Percentiles rank a stretch among this genome's conserved stretches.
Evolutionary conservation across 1,140 invertebrate genomes (phyloP).

Genomic region (Contarinia nasturtii): DNA sequence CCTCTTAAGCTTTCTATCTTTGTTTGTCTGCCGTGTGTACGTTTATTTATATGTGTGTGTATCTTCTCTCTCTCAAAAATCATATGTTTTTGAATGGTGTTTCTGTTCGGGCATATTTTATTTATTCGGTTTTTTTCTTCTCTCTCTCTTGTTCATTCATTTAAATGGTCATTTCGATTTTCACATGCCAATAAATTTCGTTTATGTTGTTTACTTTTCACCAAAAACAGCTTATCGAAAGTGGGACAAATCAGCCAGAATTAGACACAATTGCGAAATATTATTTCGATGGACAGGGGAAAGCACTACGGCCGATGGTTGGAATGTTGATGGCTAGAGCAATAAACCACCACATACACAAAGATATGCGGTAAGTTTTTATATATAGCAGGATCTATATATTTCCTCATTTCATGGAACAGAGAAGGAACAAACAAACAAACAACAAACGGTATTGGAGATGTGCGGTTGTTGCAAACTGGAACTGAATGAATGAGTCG

Average conservation of each 20-base stretch:
- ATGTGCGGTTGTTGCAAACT: too few species aligned
- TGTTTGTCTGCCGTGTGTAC: too few species aligned
- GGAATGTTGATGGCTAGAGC: constrained; percentile 79
- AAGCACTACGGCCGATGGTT: constrained; percentile 83
- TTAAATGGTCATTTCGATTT: constrained; percentile 33
- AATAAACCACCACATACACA: constrained; percentile 73
- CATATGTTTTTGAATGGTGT: too few species aligned
- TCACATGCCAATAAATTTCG: constrained; percentile 28
- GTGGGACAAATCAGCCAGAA: constrained; percentile 56
- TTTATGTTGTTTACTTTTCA: too few species aligned
- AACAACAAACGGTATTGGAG: too few species aligned
- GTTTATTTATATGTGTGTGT: too few species aligned
- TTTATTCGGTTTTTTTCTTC: background rate
- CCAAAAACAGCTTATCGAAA: background rate
- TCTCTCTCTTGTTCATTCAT: background rate
- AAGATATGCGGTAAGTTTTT: constrained; percentile 52
- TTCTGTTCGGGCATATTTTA: too few species aligned
- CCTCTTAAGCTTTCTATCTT: too few species aligned
- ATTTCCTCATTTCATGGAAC: background rate
- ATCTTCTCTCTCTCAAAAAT: too few species aligned
- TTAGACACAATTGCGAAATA: constrained; percentile 77
- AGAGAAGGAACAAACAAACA: too few species aligned
- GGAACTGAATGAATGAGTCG: too few species aligned
- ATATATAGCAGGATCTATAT: background rate
- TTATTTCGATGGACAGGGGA: constrained; percentile 93